Conservation (phyloP, 2,888 invertebrate species). For the Drosophila fulvimacula region DNA sequence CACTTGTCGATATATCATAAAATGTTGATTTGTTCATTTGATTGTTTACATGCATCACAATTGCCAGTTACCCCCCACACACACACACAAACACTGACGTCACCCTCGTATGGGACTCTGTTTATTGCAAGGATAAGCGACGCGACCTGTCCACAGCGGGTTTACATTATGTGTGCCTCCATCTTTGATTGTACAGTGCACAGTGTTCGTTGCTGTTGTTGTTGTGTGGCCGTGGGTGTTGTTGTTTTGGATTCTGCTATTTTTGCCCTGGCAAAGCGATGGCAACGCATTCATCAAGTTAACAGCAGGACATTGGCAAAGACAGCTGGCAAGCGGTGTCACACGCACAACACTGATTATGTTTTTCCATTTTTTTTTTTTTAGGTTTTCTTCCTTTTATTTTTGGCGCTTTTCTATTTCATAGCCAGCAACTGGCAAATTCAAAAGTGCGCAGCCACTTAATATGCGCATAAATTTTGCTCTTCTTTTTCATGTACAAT, state of each 20-base stretch:
- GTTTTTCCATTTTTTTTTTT: slow-evolving; percentile 17
- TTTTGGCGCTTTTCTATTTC: slow-evolving; percentile 16
- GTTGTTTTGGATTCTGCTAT: slow-evolving; percentile 21
- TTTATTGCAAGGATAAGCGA: slow-evolving; percentile 33
- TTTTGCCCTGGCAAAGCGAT: slow-evolving; percentile 24
- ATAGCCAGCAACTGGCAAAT: background rate
- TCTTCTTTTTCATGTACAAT: slow-evolving; percentile 12
- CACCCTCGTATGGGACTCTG: slow-evolving; percentile 13
- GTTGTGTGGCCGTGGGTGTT: slow-evolving; percentile 19
- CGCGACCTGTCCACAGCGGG: slow-evolving; percentile 19
- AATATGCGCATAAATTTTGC: slow-evolving; percentile 37
- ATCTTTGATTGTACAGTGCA: slow-evolving; percentile 57
- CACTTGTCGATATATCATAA: slow-evolving; percentile 77
- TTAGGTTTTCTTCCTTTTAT: background rate
- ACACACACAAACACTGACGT: background rate
- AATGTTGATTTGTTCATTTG: slow-evolving; percentile 77
- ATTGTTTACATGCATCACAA: slow-evolving; percentile 74
- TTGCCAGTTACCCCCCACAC: slow-evolving; percentile 30
- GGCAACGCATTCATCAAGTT: slow-evolving; percentile 70
- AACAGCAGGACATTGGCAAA: slow-evolving; percentile 66
- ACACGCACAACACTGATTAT: slow-evolving; percentile 25
- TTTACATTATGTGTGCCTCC: slow-evolving; percentile 29
- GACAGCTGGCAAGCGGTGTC: slow-evolving; percentile 8
- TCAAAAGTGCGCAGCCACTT: slow-evolving; percentile 9
- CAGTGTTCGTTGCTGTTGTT: slow-evolving; percentile 13